These are phyloP conservation scores for Caenorhabditis briggsae DNA, from an alignment of 1,140 invertebrate species.

Conservation along the genomic window DNA sequence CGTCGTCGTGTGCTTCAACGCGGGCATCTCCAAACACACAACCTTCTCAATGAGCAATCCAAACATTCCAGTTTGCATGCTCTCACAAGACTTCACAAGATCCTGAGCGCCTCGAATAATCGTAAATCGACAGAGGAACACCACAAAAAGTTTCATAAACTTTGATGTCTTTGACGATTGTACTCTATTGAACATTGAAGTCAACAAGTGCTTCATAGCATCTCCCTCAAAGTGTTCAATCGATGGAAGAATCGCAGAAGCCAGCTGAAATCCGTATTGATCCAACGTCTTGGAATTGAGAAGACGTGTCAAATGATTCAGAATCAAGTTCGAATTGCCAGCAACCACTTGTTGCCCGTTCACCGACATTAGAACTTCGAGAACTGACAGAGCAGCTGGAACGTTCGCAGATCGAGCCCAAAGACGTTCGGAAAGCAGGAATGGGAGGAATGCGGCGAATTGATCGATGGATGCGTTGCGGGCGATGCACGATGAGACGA, in stretches of 20 bases:
- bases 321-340: background rate
- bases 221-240: constrained; percentile 39
- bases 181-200: constrained; percentile 51
- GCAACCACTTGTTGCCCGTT: background rate
- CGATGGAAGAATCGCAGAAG: constrained; percentile 31
- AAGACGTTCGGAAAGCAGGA: constrained; percentile 53
- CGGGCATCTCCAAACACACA: constrained; percentile 20
- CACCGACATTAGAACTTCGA: constrained; percentile 40
- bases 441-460: constrained; percentile 57
- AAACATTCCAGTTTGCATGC: constrained; percentile 59
- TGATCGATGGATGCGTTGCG: constrained; percentile 32
- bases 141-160: constrained; percentile 59
- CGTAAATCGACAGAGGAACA: constrained; percentile 41
- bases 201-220: constrained; percentile 1
- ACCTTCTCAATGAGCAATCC: constrained; percentile 56
- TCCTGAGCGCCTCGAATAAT: constrained; percentile 48
- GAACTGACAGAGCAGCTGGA: constrained; percentile 59
- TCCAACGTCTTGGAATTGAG: constrained; percentile 51
- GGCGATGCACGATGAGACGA: constrained; percentile 16
- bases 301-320: constrained; percentile 51
- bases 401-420: constrained; percentile 58
- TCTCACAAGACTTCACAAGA: constrained; percentile 40
- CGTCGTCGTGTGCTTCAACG: constrained; percentile 55
- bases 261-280: constrained; percentile 59
- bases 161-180: constrained; percentile 56